phyloP scores from a whole-genome alignment of 2,113 vertebrate species.

The Leptocoma aspasia region DNA sequence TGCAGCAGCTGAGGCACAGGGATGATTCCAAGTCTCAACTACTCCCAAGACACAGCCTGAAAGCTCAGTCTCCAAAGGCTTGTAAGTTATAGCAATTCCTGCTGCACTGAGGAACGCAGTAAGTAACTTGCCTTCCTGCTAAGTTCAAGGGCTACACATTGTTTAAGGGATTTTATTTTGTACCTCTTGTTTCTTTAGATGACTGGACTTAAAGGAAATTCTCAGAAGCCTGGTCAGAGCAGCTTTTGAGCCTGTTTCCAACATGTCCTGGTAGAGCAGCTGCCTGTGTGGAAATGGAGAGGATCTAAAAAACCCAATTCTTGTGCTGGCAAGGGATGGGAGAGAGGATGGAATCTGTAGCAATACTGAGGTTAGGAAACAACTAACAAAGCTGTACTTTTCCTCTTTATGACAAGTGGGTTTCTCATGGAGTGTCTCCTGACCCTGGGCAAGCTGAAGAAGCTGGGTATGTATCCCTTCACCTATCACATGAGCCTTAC shows the following conservation, averaged over 20 bases:
- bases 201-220: neutral
- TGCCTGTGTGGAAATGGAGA: neutral
- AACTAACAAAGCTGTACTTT: neutral
- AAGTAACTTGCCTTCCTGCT: neutral
- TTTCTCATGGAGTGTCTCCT: neutral
- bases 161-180: neutral
- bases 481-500: neutral
- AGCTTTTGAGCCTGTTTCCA: neutral
- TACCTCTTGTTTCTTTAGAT: neutral
- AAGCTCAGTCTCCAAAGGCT: rapidly evolving
- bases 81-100: neutral
- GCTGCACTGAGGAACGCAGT: neutral
- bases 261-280: neutral
- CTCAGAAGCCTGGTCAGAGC: neutral
- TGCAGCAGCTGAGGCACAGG: neutral
- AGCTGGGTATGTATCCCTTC: neutral
- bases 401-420: neutral
- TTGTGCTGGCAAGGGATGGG: neutral
- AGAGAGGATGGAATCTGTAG: neutral
- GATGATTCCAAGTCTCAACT: neutral
- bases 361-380: neutral
- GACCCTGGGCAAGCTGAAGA: neutral
- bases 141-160: neutral
- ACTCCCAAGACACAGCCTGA: neutral
- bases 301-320: neutral